These are phyloP conservation scores for Coelogynopora nodosa DNA, from an alignment of 2,888 invertebrate genomes.

Conservation along the genomic window DNA sequence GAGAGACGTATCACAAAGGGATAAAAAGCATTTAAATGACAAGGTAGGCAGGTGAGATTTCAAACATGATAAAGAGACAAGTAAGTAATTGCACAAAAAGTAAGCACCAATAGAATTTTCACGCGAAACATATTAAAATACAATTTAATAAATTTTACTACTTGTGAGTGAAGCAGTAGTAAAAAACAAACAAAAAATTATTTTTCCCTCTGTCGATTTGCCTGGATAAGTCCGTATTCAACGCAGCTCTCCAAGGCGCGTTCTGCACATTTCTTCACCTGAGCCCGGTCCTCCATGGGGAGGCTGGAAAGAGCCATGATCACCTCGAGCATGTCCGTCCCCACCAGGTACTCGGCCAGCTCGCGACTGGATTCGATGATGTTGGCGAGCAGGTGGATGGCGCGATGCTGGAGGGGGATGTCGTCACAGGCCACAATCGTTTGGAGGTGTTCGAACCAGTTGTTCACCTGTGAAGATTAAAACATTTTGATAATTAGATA, in stretches of 20 bases:
- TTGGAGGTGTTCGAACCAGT: slow-evolving; percentile 13
- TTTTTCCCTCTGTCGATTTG: too few relatives aligned
- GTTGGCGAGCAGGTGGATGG: background rate
- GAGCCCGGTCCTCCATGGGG: background rate
- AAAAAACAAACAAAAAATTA: too few relatives aligned
- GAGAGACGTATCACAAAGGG: too few relatives aligned
- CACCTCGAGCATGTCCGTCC: slow-evolving; percentile 12
- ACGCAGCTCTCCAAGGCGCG: background rate
- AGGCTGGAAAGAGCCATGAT: slow-evolving; percentile 21
- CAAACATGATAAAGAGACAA: too few relatives aligned
- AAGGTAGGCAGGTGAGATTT: too few relatives aligned
- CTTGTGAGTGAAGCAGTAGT: too few relatives aligned
- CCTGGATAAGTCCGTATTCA: background rate
- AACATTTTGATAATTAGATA: too few relatives aligned
- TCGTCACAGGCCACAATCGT: slow-evolving; percentile 23
- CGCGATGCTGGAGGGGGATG: background rate
- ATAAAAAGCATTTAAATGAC: too few relatives aligned
- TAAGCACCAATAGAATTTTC: too few relatives aligned
- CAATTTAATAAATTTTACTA: too few relatives aligned
- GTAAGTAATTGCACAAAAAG: too few relatives aligned
- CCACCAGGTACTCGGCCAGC: slow-evolving; percentile 2
- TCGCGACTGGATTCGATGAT: background rate
- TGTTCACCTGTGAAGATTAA: slow-evolving; percentile 30
- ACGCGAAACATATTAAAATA: too few relatives aligned
- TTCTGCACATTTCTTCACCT: background rate